These are phyloP conservation scores for Pelmatolapia mariae DNA, from an alignment of 2,113 vertebrate genomes.

Conservation along the genomic window DNA sequence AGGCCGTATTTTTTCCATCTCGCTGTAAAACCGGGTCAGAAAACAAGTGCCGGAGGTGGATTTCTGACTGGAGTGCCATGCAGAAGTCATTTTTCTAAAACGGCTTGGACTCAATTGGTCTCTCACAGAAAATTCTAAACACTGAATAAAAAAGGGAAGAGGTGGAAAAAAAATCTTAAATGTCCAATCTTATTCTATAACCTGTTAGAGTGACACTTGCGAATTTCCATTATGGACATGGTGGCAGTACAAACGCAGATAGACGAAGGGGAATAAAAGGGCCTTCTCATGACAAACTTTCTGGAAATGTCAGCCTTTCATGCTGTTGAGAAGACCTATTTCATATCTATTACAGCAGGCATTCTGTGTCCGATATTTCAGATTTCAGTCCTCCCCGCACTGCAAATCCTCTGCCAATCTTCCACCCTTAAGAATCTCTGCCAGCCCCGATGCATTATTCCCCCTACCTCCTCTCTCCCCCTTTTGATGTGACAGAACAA, in stretches of 20 bases:
- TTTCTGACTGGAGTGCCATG: slow-evolving; percentile 48
- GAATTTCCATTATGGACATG: slow-evolving; percentile 73
- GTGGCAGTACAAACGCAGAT: slow-evolving; percentile 76
- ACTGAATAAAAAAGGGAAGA: slow-evolving; percentile 40
- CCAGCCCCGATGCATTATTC: slow-evolving; percentile 72
- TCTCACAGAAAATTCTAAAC: slow-evolving; percentile 59
- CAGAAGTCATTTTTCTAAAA: slow-evolving; percentile 35
- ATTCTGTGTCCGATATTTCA: slow-evolving; percentile 79
- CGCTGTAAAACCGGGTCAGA: slow-evolving; percentile 1
- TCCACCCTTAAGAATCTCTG: slow-evolving; percentile 78
- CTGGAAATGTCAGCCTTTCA: slow-evolving; percentile 81
- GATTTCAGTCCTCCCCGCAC: slow-evolving; percentile 74
- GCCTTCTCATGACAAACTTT: slow-evolving; percentile 78
- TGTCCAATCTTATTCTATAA: slow-evolving; percentile 67
- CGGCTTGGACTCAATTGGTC: slow-evolving; percentile 55
- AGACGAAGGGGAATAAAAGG: slow-evolving; percentile 75
- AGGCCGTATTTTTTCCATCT: not conserved
- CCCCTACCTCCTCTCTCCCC: slow-evolving; percentile 64
- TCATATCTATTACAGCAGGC: slow-evolving; percentile 84
- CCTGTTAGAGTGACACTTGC: slow-evolving; percentile 76
- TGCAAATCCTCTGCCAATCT: slow-evolving; percentile 84
- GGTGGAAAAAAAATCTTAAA: slow-evolving; percentile 47
- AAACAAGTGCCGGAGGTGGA: slow-evolving; percentile 45
- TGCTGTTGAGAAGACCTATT: slow-evolving; percentile 79
- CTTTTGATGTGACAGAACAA: slow-evolving; percentile 85